phyloP scores from a whole-genome alignment of 2,797 vertebrate genomes.

The Cossypha caffra region DNA sequence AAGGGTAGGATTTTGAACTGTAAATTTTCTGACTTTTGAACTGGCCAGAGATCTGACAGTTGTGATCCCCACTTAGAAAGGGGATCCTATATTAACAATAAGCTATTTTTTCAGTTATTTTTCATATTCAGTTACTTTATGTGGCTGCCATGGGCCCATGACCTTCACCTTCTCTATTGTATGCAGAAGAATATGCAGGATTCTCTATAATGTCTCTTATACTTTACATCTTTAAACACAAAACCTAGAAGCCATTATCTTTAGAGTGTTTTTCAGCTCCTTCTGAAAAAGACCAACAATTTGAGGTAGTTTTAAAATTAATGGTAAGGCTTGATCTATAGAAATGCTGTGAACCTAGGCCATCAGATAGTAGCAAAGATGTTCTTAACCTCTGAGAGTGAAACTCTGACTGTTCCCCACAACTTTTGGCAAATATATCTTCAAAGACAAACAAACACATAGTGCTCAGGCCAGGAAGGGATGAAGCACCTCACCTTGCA shows the following conservation, averaged over 20 bases:
- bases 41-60: background rate
- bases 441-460: background rate
- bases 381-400: background rate
- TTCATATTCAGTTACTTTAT: background rate
- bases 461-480: background rate
- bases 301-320: background rate
- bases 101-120: background rate
- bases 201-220: background rate
- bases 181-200: background rate
- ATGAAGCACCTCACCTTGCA: background rate
- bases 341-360: background rate
- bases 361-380: background rate
- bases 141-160: rapidly evolving
- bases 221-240: background rate
- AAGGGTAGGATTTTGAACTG: background rate
- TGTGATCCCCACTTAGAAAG: background rate
- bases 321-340: background rate
- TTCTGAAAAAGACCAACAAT: background rate
- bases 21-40: background rate
- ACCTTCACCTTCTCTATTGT: background rate
- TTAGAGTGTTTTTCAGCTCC: background rate
- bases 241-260: background rate
- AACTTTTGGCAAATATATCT: background rate
- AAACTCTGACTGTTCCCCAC: background rate
- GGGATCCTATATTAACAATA: background rate